These are phyloP conservation scores for Microctonus aethiopoides DNA, from an alignment of 2,888 invertebrate genomes.

Conservation along the genomic window DNA sequence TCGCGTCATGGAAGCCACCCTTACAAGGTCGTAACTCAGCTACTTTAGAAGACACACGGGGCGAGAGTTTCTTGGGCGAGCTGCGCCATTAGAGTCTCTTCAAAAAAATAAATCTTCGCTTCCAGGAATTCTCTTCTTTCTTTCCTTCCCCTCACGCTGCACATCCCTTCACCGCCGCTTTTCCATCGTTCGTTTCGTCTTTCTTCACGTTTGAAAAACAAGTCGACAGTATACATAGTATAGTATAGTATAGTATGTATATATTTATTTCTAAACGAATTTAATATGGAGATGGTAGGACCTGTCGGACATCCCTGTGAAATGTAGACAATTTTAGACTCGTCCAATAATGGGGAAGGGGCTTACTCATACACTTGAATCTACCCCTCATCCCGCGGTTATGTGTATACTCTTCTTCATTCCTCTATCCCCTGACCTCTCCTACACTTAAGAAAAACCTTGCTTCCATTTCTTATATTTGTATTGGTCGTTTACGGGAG, in stretches of 20 bases:
- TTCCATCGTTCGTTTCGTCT: background rate
- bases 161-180: background rate
- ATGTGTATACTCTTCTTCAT: background rate
- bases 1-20: constrained; percentile 50
- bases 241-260: too few species aligned
- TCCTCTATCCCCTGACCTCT: constrained; percentile 8
- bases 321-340: constrained; percentile 40
- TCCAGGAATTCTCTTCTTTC: constrained; percentile 51
- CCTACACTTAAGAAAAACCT: background rate
- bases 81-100: constrained; percentile 61
- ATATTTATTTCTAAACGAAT: background rate
- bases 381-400: constrained; percentile 17
- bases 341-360: constrained; percentile 46
- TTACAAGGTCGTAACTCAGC: constrained; percentile 62
- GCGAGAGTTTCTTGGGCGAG: constrained; percentile 53
- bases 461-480: constrained; percentile 1
- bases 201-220: background rate
- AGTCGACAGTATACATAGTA: background rate
- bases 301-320: constrained; percentile 4
- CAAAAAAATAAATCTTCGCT: constrained; percentile 65
- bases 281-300: background rate
- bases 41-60: constrained; percentile 52
- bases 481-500: background rate
- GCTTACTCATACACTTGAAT: constrained; percentile 27
- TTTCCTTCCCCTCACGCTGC: background rate